These are phyloP conservation scores for Notechis scutatus DNA, from an alignment of 2,113 vertebrate species.

Conservation along the genomic window DNA sequence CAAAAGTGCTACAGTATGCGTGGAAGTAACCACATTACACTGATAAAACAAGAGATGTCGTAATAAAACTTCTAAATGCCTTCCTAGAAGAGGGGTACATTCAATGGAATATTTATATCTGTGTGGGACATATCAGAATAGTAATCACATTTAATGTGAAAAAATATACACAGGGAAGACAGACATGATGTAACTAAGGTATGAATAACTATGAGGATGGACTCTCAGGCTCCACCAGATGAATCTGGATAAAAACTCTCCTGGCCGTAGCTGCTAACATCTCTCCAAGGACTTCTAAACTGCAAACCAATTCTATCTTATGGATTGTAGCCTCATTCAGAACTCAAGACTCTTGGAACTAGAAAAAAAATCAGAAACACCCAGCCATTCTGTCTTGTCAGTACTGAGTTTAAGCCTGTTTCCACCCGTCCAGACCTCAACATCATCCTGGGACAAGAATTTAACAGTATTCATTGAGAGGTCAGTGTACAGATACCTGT, in stretches of 20 bases:
- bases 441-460: neutral
- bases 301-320: neutral
- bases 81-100: neutral
- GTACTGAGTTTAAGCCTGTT: neutral
- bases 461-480: neutral
- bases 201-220: neutral
- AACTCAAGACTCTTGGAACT: neutral
- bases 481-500: neutral
- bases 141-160: neutral
- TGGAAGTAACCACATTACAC: neutral
- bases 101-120: neutral
- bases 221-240: neutral
- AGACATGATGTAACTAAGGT: neutral
- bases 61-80: neutral
- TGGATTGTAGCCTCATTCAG: neutral
- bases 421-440: neutral
- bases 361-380: neutral
- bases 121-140: neutral
- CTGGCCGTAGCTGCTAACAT: neutral
- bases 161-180: neutral
- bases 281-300: neutral
- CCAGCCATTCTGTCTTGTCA: neutral
- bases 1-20: neutral
- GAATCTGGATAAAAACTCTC: neutral
- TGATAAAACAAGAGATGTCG: neutral